Evolutionary conservation across 2,113 vertebrate species (phyloP), one percentile per base, ranked within the genome.

Genomic region (Siphamia tubifer): DNA sequence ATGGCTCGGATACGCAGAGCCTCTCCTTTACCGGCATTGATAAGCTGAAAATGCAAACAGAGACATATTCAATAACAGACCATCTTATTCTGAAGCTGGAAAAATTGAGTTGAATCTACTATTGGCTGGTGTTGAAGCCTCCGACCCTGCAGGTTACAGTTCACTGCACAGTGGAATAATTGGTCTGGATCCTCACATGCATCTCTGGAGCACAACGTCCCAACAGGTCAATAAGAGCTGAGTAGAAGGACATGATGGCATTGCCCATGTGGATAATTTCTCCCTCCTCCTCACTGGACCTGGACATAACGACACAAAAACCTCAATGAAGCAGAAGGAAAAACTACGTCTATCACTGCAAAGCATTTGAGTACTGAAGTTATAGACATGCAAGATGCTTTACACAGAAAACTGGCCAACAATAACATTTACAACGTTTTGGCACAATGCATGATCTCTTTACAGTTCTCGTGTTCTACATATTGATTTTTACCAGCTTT

Each of bases 181-280:
- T 32, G 30, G 15, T 8, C 4, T 1, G 21, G 55, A 27, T 58
- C 89, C 97, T 95, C 86, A 99, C 97, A 21, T 98, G 97, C 94
- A 95, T 94, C 92, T 99, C 97, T 54, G 97, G 97, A 72, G 97
- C 97, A 74, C 97, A 99, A 70, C 97, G 97, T 61, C 96, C 97
- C 78, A 99, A 92, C 35, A 99, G 93, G 80, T 99, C 97, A 54
- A 99, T 99, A 1, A 99, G 96, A 52, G 96, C 97, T 0, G 96
- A 97, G 73, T 99, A 99, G 92, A 99, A 99, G 2, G 97, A 99
- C 96, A 99, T 97, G 71, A 99, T 99, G 60, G 97, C 94, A 67
- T 98, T 97, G 82, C 97, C 97, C 94, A 98, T 96, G 70, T 99
- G 97, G 54, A 96, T 94, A 4, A 95, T 77, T 77, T 97, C 96